Evolutionary conservation across 1,140 invertebrate genomes (phyloP), one percentile per base, ranked within the genome.

Genomic region (Littorina saxatilis): DNA sequence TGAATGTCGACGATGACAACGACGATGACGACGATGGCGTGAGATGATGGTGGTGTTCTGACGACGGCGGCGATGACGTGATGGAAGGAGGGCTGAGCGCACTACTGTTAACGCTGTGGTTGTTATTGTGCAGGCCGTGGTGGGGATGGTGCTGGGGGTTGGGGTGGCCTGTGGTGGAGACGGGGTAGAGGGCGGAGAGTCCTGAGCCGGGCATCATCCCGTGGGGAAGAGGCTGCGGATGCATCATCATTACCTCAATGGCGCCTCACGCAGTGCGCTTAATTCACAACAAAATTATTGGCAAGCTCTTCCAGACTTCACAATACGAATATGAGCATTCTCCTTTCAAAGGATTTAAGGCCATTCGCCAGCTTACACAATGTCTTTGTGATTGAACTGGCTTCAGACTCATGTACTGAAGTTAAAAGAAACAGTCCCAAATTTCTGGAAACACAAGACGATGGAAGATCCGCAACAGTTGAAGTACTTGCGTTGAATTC

Each of bases 181-280:
- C 3, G 76, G 76, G 39, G 55, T 78, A 78, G 29, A 78, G 58
- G 17, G 55, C 76, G 11, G 37, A 17, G 7, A 76, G 20, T n/a
- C 74, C 74, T 20, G 43, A 9, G n/a, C 40, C 72, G 17, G 76
- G 35, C 23, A 73, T 13, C 23, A 73, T 17, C 29, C 76, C 76
- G 76, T 78, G 76, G 15, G 76, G 55, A 2, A 58, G 35, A 35
- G 32, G 55, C 5, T 58, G 55, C 13, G 58, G 55, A 27, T 78
- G 76, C 50, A 63, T 63, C 76, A 78, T 66, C 43, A 17, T 63
- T 29, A 32, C 29, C 29, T 58, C 20, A 58, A n/a, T n/a, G n/a
- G n/a, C n/a, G n/a, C n/a, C n/a, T n/a, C n/a, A n/a, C n/a, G n/a
- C n/a, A n/a, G n/a, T n/a, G n/a, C n/a, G n/a, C n/a, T n/a, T n/a